Evolutionary conservation across 1,140 invertebrate genomes (phyloP).

Genomic region (Linepithema humile): DNA sequence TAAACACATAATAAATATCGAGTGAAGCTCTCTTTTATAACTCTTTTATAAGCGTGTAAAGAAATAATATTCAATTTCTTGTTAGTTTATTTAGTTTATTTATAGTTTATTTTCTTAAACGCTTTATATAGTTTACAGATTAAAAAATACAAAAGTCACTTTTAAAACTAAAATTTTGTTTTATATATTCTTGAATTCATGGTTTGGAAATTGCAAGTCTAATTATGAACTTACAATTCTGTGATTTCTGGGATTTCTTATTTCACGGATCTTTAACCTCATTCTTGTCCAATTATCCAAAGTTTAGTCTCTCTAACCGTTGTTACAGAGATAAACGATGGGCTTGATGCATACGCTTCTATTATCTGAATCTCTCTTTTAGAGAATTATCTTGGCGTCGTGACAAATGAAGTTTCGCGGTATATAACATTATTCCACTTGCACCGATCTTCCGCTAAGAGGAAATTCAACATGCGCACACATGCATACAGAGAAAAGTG

Average conservation of each 20-base stretch:
- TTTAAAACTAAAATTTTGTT: neutral
- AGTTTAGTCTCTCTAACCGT: neutral
- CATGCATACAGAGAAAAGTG: neutral
- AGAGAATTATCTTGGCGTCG: neutral
- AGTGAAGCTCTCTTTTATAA: constrained; percentile 2
- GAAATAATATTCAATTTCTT: neutral
- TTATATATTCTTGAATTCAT: neutral
- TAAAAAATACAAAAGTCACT: neutral
- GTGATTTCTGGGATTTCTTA: neutral
- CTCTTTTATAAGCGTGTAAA: neutral
- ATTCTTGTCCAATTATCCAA: neutral
- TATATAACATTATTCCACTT: neutral
- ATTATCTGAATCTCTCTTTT: neutral
- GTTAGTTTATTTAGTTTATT: neutral
- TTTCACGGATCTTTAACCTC: neutral
- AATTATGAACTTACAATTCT: neutral
- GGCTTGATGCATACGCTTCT: neutral
- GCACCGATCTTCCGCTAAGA: neutral
- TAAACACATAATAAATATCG: neutral
- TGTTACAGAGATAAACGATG: neutral
- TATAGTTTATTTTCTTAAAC: neutral
- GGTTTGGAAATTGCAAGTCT: neutral
- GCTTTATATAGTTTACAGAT: neutral
- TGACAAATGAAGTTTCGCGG: neutral
- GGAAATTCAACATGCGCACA: neutral